Percentiles rank a stretch among this genome's conserved stretches.
phyloP scores from a whole-genome alignment of 2,888 invertebrate genomes.

The Blomia tropicalis region DNA sequence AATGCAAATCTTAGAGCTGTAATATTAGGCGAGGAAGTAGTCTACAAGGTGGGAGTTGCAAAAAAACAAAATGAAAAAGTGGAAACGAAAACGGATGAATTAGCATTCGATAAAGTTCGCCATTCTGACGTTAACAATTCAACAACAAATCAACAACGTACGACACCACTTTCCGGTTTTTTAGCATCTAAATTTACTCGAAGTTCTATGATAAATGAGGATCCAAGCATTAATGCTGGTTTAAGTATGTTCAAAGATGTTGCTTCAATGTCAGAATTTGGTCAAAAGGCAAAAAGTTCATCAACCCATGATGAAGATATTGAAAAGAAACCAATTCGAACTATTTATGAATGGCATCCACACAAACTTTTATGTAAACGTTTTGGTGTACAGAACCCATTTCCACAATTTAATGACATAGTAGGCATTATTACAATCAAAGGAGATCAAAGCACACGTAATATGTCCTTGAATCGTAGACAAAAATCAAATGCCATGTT shows the following conservation, averaged over 20 bases:
- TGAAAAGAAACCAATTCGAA: conserved; percentile 39
- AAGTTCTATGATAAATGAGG: conserved; percentile 6
- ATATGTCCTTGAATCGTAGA: not conserved
- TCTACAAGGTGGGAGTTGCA: conserved; percentile 8
- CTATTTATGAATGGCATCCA: conserved; percentile 60
- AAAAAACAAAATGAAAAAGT: conserved; percentile 19
- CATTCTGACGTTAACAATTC: not conserved
- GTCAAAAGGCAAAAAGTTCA: not conserved
- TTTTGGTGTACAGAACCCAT: conserved; percentile 79
- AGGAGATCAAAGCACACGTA: not conserved
- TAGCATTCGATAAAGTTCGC: not conserved
- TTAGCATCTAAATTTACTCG: conserved; percentile 24
- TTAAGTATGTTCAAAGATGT: conserved; percentile 16
- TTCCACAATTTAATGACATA: conserved; percentile 24
- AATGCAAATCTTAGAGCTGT: conserved; percentile 46
- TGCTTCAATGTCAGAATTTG: not conserved
- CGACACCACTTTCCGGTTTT: conserved; percentile 24
- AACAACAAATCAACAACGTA: not conserved
- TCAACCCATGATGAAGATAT: not conserved
- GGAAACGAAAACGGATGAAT: not conserved
- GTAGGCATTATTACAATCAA: conserved; percentile 20
- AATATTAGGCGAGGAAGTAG: conserved; percentile 34
- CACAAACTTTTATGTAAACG: conserved; percentile 64
- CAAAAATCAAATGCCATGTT: not conserved
- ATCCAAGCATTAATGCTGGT: conserved; percentile 16